Percentiles rank a stretch among this genome's conserved stretches.
Evolutionary conservation across 2,888 invertebrate species (phyloP).

Genomic region (Phaonia tiefii): DNA sequence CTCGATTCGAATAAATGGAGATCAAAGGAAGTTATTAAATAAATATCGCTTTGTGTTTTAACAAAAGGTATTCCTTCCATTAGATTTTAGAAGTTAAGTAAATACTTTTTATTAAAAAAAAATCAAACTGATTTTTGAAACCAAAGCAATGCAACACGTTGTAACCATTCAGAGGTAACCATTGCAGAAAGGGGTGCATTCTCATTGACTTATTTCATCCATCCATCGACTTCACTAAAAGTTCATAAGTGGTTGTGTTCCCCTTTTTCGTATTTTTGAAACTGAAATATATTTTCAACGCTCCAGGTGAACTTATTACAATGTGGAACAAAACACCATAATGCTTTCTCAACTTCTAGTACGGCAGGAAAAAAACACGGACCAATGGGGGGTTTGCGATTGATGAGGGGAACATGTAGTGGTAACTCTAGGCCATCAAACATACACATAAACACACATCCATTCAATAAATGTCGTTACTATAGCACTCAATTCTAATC

Average conservation of each 20-base stretch:
- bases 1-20: too few relatives aligned
- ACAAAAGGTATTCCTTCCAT: too few relatives aligned
- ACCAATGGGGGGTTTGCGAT: constrained; percentile 30
- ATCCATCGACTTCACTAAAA: not conserved
- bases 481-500: not conserved
- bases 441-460: not conserved
- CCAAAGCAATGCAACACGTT: constrained; percentile 25
- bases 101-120: too few relatives aligned
- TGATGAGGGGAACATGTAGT: not conserved
- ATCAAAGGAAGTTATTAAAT: too few relatives aligned
- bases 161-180: not conserved
- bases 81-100: too few relatives aligned
- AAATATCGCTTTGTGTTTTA: too few relatives aligned
- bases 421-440: not conserved
- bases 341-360: constrained; percentile 47
- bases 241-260: not conserved
- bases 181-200: not conserved
- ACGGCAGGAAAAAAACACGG: constrained; percentile 3
- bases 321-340: constrained; percentile 61
- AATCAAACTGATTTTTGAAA: not conserved
- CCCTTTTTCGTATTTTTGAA: constrained; percentile 9
- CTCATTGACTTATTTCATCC: not conserved
- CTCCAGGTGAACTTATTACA: constrained; percentile 65
- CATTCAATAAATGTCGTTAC: constrained; percentile 27
- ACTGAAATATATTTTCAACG: constrained; percentile 36